These are phyloP conservation scores for Oasisia sp. DNA, from an alignment of 2,888 invertebrate genomes.

Conservation along the genomic window DNA sequence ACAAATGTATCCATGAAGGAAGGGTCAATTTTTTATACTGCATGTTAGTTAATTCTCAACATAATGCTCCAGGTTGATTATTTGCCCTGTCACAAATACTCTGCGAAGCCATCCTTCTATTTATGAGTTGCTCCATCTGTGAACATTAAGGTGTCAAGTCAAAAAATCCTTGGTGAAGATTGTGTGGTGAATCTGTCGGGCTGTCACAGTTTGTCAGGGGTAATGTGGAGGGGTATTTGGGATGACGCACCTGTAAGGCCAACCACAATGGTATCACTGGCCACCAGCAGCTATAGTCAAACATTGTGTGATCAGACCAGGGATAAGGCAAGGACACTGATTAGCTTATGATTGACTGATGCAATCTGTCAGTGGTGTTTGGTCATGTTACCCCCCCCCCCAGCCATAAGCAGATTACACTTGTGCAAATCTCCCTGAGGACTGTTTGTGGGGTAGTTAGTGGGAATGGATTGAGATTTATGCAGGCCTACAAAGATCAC, in stretches of 20 bases:
- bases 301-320: background rate
- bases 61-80: too few species aligned
- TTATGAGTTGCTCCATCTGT: background rate
- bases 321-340: background rate
- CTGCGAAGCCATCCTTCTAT: too few species aligned
- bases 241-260: background rate
- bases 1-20: too few species aligned
- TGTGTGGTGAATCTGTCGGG: background rate
- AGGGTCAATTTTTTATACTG: too few species aligned
- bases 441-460: background rate
- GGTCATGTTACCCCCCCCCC: background rate
- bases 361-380: background rate
- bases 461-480: background rate
- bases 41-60: too few species aligned
- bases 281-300: background rate
- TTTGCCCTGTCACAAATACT: too few species aligned
- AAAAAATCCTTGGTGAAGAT: too few species aligned
- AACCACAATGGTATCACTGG: background rate
- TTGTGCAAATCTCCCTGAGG: background rate
- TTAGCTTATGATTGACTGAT: background rate
- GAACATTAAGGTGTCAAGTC: background rate
- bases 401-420: background rate
- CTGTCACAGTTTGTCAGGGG: background rate
- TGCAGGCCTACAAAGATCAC: background rate
- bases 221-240: background rate